phyloP scores from a whole-genome alignment of 2,797 vertebrate species.

The Ciconia nigra region DNA sequence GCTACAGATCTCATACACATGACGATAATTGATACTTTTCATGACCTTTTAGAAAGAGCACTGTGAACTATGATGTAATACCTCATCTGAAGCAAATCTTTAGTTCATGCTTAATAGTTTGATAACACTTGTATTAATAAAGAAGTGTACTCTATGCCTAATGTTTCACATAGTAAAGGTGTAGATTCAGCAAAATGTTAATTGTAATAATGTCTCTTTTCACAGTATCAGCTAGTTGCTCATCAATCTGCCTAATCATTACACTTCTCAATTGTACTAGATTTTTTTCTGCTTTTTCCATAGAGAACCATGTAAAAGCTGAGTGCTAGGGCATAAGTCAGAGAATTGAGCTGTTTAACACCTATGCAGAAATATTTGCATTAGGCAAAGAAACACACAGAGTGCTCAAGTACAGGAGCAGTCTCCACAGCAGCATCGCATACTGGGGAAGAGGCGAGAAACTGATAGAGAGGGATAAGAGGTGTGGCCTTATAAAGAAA shows the following conservation, averaged over 20 bases:
- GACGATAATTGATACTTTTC: not conserved
- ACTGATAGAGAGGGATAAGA: not conserved
- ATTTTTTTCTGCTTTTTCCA: not conserved
- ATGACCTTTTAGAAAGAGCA: not conserved
- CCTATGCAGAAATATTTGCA: not conserved
- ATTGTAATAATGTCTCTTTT: not conserved
- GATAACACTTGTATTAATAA: constrained; percentile 41
- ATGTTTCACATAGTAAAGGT: not conserved
- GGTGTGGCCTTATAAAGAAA: not conserved
- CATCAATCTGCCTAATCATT: not conserved
- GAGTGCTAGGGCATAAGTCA: not conserved
- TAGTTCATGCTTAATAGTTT: not conserved
- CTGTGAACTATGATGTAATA: constrained; percentile 32
- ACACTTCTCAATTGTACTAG: not conserved
- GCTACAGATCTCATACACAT: not conserved
- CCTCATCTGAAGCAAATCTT: not conserved
- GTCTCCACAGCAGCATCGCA: not conserved
- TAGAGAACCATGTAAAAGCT: not conserved
- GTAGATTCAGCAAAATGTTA: constrained; percentile 34
- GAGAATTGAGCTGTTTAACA: not conserved
- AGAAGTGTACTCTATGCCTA: not conserved
- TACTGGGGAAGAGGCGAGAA: not conserved
- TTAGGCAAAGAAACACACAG: not conserved
- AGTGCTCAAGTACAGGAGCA: not conserved
- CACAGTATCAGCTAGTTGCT: not conserved